Evolutionary conservation across 2,113 vertebrate species (phyloP), one percentile per base, ranked within the genome.

Genomic region (Sinocyclocheilus anophthalmus): DNA sequence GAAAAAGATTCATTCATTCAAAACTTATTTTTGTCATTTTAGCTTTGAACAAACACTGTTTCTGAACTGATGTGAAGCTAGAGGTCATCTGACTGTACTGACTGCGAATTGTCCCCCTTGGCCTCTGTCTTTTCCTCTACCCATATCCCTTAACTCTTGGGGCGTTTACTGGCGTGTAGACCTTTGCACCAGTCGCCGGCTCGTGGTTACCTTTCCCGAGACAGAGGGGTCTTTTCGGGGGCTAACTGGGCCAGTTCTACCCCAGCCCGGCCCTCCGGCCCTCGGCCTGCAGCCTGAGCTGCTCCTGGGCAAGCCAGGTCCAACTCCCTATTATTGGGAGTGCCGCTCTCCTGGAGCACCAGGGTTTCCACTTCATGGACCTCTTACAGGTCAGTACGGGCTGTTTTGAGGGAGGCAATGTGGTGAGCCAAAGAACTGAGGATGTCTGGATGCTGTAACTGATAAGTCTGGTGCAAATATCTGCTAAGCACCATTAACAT

Each of bases 311-410:
- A 95, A 94, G 90, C 92, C 94, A 90, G 93, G 93, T 88, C 93
- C 93, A 88, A 89, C 90, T 92, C 93, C 93, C 57, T 95, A 93
- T 94, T 94, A 94, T 92, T 95, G 95, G 94, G 94, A 95, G 92
- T 94, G 94, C 92, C 93, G 92, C 91, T 94, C 94, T 92, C 89
- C 91, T 39, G 93, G 94, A 91, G 91, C 90, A 88, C 92, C 94
- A 88, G 93, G 94, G 91, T 94, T 94, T 90, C 91, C 93, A 12
- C 89, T 93, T 89, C 93, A 93, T 81, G 92, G 93, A 91, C 92
- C 93, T 91, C 91, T 92, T 55, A 70, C 94, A 95, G 95, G 94
- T 95, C 94, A 95, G 94, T 95, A 94, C 73, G 84, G 92, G 84
- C 87, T 87, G 87, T 92, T 87, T 87, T 89, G 85, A 92, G 90